Conservation (phyloP, 2,113 vertebrate genomes). For the Syrmaticus mikado region DNA sequence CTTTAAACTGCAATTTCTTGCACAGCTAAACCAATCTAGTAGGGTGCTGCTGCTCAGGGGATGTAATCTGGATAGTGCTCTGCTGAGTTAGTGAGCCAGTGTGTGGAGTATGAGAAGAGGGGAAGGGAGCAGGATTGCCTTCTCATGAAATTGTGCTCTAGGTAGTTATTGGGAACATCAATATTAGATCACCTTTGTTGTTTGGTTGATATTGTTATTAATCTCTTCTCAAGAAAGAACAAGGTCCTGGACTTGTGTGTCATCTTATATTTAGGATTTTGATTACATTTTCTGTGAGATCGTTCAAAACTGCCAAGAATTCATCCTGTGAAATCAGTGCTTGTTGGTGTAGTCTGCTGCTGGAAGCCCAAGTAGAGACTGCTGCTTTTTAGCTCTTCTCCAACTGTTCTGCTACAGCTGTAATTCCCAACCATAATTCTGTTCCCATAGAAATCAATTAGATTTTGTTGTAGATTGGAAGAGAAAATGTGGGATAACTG, state of each 20-base stretch:
- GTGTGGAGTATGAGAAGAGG: neutral
- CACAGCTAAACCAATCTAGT: neutral
- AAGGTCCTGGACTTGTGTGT: neutral
- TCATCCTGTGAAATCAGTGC: neutral
- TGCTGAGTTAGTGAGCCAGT: neutral
- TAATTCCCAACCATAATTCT: neutral
- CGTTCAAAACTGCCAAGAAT: neutral
- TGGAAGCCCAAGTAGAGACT: neutral
- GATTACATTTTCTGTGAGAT: neutral
- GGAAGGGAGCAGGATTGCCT: neutral
- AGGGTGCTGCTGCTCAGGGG: neutral
- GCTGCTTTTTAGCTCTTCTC: neutral
- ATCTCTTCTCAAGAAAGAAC: neutral
- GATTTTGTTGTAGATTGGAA: neutral
- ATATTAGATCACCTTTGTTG: neutral
- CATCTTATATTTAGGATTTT: neutral
- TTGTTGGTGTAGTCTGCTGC: neutral
- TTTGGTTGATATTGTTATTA: neutral
- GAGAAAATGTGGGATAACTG: accelerated
- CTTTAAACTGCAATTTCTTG: neutral
- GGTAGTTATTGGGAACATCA: neutral
- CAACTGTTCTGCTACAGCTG: neutral
- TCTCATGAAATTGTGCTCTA: neutral
- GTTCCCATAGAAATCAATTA: neutral
- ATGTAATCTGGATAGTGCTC: neutral